Evolutionary conservation across 1,140 invertebrate genomes (phyloP).

Genomic region (Hormaphis cornu): DNA sequence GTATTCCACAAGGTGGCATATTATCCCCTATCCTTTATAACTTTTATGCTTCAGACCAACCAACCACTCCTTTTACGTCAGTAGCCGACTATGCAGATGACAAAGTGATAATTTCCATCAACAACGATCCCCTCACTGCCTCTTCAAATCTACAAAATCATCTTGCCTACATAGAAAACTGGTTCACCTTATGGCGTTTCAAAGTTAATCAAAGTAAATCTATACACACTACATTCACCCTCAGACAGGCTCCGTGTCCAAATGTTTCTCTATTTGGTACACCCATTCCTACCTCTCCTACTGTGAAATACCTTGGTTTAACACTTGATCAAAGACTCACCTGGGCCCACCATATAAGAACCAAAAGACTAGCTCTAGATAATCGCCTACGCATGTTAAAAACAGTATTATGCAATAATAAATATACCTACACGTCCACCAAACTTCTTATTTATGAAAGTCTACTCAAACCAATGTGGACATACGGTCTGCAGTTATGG

Average conservation of each 20-base stretch:
- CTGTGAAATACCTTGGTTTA: background rate
- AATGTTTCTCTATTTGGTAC: background rate
- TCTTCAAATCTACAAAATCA: too few relatives aligned
- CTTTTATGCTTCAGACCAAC: too few relatives aligned
- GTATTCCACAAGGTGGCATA: too few relatives aligned
- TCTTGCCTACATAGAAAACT: too few relatives aligned
- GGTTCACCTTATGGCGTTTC: too few relatives aligned
- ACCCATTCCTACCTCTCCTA: background rate
- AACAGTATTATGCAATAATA: background rate
- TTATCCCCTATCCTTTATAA: too few relatives aligned
- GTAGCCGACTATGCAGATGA: too few relatives aligned
- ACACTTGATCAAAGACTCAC: background rate
- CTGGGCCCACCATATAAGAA: background rate
- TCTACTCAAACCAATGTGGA: background rate
- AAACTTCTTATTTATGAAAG: background rate
- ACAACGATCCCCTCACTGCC: too few relatives aligned
- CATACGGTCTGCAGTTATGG: background rate
- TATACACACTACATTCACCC: background rate
- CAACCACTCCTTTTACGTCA: too few relatives aligned
- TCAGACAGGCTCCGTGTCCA: background rate
- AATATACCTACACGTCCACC: background rate
- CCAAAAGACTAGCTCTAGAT: background rate
- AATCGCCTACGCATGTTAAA: background rate
- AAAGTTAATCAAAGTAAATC: background rate
- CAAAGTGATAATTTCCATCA: too few relatives aligned